A percentile compares a stretch with the other conserved stretches of the same genome.
These are phyloP conservation scores for Ylistrum balloti DNA, from an alignment of 1,140 invertebrate species.

Conservation along the genomic window DNA sequence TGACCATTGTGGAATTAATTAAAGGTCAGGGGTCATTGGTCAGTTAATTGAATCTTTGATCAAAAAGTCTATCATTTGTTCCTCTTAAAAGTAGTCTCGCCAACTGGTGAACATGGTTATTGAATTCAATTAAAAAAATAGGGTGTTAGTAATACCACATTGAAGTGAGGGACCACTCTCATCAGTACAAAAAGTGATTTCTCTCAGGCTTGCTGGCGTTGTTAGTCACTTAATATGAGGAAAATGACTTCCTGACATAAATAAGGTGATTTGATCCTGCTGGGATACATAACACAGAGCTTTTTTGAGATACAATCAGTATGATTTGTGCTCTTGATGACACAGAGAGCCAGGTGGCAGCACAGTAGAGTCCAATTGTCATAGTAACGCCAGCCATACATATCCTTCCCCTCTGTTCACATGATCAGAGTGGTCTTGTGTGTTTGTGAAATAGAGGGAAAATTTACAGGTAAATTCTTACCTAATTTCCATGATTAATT, in stretches of 20 bases:
- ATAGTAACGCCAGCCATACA: not conserved
- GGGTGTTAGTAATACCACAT: not conserved
- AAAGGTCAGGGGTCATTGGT: not conserved
- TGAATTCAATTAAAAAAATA: not conserved
- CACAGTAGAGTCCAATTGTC: not conserved
- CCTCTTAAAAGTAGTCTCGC: not conserved
- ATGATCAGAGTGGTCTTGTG: too few species aligned
- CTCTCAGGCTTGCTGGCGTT: not conserved
- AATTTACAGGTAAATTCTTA: too few species aligned
- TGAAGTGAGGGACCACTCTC: not conserved
- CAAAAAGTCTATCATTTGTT: not conserved
- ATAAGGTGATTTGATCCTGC: not conserved
- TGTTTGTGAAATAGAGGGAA: too few species aligned
- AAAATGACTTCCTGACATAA: not conserved
- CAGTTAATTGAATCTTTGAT: not conserved
- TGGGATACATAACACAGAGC: not conserved
- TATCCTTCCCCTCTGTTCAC: too few species aligned
- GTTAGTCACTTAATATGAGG: not conserved
- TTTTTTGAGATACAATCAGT: not conserved
- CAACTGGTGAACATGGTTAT: not conserved
- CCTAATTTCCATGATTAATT: too few species aligned
- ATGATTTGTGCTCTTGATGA: not conserved
- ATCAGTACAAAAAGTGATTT: constrained; percentile 4
- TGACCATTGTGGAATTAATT: not conserved
- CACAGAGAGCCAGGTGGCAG: not conserved